Percentiles rank a stretch among this genome's conserved stretches.
phyloP scores from a whole-genome alignment of 1,140 invertebrate species.

The Microplitis mediator region DNA sequence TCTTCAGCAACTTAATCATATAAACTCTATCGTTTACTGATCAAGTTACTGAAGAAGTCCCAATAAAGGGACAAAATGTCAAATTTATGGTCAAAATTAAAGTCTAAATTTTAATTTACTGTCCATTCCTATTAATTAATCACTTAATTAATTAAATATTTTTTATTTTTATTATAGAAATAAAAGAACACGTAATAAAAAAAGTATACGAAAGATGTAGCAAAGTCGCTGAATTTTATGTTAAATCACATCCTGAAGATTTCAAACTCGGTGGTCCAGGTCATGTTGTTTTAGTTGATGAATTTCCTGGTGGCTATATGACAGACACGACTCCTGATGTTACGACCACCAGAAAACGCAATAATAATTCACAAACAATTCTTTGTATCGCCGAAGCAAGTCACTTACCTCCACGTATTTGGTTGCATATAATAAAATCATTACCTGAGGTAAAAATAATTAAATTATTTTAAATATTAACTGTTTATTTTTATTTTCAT shows the following conservation, averaged over 20 bases:
- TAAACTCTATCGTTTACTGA: too few species aligned
- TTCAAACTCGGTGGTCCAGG: conserved; percentile 57
- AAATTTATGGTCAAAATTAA: not conserved
- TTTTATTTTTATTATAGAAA: conserved; percentile 46
- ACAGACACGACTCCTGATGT: conserved; percentile 44
- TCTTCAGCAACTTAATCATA: too few species aligned
- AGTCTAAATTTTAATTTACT: too few species aligned
- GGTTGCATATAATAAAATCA: conserved; percentile 55
- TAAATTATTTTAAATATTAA: conserved; percentile 6
- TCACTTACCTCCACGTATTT: conserved; percentile 54
- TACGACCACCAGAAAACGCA: conserved; percentile 48
- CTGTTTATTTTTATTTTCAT: not conserved
- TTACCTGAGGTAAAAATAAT: conserved; percentile 46
- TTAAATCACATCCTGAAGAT: conserved; percentile 54
- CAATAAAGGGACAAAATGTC: too few species aligned
- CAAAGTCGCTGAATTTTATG: conserved; percentile 54
- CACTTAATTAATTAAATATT: conserved; percentile 20
- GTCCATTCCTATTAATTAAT: too few species aligned
- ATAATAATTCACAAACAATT: conserved; percentile 59
- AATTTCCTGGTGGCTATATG: conserved; percentile 62
- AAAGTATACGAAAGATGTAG: conserved; percentile 58
- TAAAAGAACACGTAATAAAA: conserved; percentile 58
- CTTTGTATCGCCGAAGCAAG: conserved; percentile 62
- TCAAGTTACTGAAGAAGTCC: too few species aligned
- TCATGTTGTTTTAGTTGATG: conserved; percentile 59